Evolutionary conservation across 2,113 vertebrate species (phyloP), one percentile per base, ranked within the genome.

Genomic region (Pycnonotus jocosus): DNA sequence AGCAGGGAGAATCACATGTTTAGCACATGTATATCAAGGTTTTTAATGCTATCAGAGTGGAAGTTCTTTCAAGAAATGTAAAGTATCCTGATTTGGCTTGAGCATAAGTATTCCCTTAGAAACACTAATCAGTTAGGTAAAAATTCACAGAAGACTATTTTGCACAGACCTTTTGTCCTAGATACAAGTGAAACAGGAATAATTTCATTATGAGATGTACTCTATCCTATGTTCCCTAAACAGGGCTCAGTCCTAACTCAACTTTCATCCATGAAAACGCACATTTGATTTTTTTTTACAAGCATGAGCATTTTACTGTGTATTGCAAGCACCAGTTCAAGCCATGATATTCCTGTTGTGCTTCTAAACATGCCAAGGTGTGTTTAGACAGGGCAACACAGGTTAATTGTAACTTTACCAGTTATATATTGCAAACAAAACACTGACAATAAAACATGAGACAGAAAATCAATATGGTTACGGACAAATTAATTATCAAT

Each of bases 401-500:
- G 87, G 95, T 97, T 97, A 97, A 97, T 79, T 88, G 91, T 89
- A 97, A 92, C 54, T 95, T 93, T 94, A 94, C 57, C 70, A 88
- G 92, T 90, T 97, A 90, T 90, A 87, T 86, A 94, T 74, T 96
- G 83, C 93, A 96, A 96, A 96, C 86, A 97, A 96, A 96, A 97
- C 70, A 91, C 70, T 92, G 91, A 95, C 95, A 96, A 95, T 96
- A 96, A 97, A 97, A 95, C 70, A 92, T 82, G 92, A 95, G 96
- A 96, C 95, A 96, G 95, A 85, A 97, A 96, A 97, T 98, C 97
- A 97, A 97, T 98, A 90, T 35, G n/a, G 81, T 97, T 97, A 97
- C 96, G 96, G 95, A 96, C 95, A 97, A 98, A 97, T 98, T 97
- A 97, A 97, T 98, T 98, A 97, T 96, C 97, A 96, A 88, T 96